These are phyloP conservation scores for Sinopyrophorus schimmeli DNA, from an alignment of 2,888 invertebrate species.

Conservation along the genomic window DNA sequence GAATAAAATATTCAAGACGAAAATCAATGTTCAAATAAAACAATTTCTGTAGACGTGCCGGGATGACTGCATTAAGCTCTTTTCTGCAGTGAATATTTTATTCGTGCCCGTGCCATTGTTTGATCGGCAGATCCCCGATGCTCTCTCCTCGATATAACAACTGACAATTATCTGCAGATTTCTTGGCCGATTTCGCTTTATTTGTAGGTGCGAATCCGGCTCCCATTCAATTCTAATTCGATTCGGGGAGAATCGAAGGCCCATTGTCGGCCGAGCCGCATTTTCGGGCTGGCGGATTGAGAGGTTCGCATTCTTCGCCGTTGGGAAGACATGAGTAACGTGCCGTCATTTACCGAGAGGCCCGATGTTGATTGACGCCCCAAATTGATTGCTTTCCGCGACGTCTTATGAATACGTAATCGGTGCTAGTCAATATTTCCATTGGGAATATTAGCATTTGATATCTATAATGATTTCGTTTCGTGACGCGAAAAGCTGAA, in stretches of 20 bases:
- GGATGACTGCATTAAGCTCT: slow-evolving; percentile 31
- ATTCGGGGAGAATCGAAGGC: slow-evolving; percentile 45
- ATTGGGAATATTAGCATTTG: slow-evolving; percentile 48
- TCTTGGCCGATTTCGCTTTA: slow-evolving; percentile 31
- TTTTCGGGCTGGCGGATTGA: slow-evolving; percentile 33
- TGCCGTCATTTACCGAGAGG: slow-evolving; percentile 30
- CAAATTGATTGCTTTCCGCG: slow-evolving; percentile 44
- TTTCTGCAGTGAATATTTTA: slow-evolving; percentile 30
- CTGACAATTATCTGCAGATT: slow-evolving; percentile 35
- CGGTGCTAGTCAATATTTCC: slow-evolving; percentile 41
- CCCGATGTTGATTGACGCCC: slow-evolving; percentile 40
- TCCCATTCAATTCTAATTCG: slow-evolving; percentile 44
- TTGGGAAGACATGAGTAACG: slow-evolving; percentile 33
- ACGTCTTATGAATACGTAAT: slow-evolving; percentile 46
- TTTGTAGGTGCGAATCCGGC: slow-evolving; percentile 34
- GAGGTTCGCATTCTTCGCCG: slow-evolving; percentile 31
- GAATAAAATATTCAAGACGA: slow-evolving; percentile 24
- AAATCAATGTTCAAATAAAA: slow-evolving; percentile 32
- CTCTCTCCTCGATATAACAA: slow-evolving; percentile 26
- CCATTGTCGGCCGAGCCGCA: slow-evolving; percentile 28
- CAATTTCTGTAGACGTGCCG: slow-evolving; percentile 30
- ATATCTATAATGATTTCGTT: slow-evolving; percentile 50
- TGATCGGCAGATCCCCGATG: slow-evolving; percentile 29
- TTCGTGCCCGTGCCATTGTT: slow-evolving; percentile 27
- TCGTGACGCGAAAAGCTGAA: slow-evolving; percentile 46